Base-by-base conservation (phyloP, 1,140 invertebrate genomes). In the Aporrectodea caliginosa region DNA sequence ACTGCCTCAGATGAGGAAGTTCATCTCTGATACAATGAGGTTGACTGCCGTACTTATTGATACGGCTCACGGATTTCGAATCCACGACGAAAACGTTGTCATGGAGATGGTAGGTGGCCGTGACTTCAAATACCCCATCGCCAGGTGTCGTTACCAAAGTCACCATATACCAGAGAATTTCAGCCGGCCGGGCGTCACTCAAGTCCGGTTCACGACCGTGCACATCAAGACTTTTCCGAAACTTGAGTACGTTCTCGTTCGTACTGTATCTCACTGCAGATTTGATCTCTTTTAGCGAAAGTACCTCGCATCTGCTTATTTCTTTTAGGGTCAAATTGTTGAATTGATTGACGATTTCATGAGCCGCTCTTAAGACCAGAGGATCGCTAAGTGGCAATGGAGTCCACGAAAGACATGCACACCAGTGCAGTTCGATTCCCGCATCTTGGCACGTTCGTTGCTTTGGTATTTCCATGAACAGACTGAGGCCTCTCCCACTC, bases 371-470 rank as follows among this genome's bases (percentile, higher is more conserved):
- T 86, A 77, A 88, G 81, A 75, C 88, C 70, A 88, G 88, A 58
- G 83, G 78, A 73, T 90, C 84, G 0, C 85, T 87, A 0, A 83
- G 69, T 35, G 86, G 6, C 0, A 92, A 85, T 81, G 89, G 84
- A 82, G 91, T 84, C 94, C 94, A 96, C 1, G 91, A 90, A 1
- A 97, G 89, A 84, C 96, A 98, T 27, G 94, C 93, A 84, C 96
- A 98, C 96, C 96, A 98, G 87, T 98, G 96, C 0, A 95, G 92
- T 85, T 95, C 94, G 75, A 98, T 94, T 35, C 92, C 93, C 1
- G 95, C 95, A 87, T 95, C 92, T n/a, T 91, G 90, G 86, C 95
- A 97, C 1, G 93, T 94, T 72, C 95, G 90, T 71, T 92, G 90
- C 81, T 92, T 90, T 12, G 89, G 86, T 30, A 90, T 86, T 78